A percentile compares a stretch with the other conserved stretches of the same genome.
These are phyloP conservation scores for Corythornis madagascariensis DNA, from an alignment of 2,113 vertebrate genomes.

Conservation along the genomic window DNA sequence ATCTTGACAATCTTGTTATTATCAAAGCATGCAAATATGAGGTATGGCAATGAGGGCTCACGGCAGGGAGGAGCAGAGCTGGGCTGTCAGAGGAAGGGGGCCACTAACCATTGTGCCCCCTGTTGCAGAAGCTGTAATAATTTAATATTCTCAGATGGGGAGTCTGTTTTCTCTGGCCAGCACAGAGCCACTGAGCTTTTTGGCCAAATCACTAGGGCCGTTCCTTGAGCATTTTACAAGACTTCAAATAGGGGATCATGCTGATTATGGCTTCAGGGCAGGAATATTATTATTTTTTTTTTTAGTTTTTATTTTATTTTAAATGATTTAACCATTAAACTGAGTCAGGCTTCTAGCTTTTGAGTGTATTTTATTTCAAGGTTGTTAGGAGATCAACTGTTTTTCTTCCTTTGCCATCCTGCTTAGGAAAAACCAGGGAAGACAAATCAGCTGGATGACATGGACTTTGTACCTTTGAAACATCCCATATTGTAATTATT, in stretches of 20 bases:
- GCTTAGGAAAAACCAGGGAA: neutral
- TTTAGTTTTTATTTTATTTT: neutral
- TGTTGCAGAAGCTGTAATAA: slow-evolving; percentile 68
- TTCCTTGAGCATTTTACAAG: slow-evolving; percentile 62
- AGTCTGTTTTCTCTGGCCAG: slow-evolving; percentile 33
- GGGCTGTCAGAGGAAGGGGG: slow-evolving; percentile 52
- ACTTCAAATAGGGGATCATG: slow-evolving; percentile 73
- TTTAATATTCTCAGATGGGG: slow-evolving; percentile 72
- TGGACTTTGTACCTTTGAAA: neutral
- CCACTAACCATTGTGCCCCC: slow-evolving; percentile 45
- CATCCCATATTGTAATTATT: neutral
- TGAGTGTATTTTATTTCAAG: slow-evolving; percentile 63
- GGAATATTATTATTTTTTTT: slow-evolving; percentile 13
- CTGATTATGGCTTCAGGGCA: slow-evolving; percentile 75
- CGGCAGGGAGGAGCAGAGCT: slow-evolving; percentile 46
- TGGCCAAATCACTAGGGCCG: slow-evolving; percentile 58
- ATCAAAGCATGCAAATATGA: slow-evolving; percentile 76
- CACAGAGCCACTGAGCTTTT: neutral
- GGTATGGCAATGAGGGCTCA: slow-evolving; percentile 58
- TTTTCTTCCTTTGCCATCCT: slow-evolving; percentile 5
- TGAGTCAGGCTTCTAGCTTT: slow-evolving; percentile 38
- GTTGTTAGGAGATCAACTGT: slow-evolving; percentile 33
- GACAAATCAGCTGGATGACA: neutral
- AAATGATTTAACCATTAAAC: slow-evolving; percentile 65
- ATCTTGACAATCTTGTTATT: slow-evolving; percentile 71